phyloP scores from a whole-genome alignment of 2,113 vertebrate species.

The Phycodurus eques region DNA sequence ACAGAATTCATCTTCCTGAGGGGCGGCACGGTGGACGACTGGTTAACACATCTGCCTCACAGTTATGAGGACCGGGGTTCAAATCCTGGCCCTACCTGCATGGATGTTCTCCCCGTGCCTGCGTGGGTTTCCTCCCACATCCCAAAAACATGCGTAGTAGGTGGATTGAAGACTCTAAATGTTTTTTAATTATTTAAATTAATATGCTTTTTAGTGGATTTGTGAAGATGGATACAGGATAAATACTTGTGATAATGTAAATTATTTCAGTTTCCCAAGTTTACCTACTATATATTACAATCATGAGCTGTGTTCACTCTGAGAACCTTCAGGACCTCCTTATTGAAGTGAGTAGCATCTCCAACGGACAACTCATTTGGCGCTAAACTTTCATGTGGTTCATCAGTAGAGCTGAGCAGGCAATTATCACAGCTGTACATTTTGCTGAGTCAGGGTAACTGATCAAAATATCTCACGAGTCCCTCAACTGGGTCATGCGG shows the following conservation, averaged over 20 bases:
- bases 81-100: no score
- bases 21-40: no score
- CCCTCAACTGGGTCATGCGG: constrained; percentile 21
- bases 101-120: no score
- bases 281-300: neutral
- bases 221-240: neutral
- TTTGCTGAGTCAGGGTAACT: constrained; percentile 32
- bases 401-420: constrained; percentile 22
- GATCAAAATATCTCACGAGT: constrained; percentile 32
- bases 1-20: neutral
- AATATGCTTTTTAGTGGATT: constrained; percentile 1
- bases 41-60: no score
- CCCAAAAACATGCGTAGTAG: no score
- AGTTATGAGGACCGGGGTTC: no score
- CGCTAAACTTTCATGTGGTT: constrained; percentile 8
- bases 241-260: neutral
- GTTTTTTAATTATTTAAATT: no score
- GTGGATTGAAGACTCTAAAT: no score
- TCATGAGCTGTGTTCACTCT: neutral
- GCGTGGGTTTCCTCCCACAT: no score
- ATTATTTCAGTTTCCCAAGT: neutral
- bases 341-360: neutral
- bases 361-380: constrained; percentile 8
- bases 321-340: constrained; percentile 7
- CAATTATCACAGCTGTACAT: constrained; percentile 29